Conservation (phyloP, 1,140 invertebrate species). For the Drosophila persimilis region DNA sequence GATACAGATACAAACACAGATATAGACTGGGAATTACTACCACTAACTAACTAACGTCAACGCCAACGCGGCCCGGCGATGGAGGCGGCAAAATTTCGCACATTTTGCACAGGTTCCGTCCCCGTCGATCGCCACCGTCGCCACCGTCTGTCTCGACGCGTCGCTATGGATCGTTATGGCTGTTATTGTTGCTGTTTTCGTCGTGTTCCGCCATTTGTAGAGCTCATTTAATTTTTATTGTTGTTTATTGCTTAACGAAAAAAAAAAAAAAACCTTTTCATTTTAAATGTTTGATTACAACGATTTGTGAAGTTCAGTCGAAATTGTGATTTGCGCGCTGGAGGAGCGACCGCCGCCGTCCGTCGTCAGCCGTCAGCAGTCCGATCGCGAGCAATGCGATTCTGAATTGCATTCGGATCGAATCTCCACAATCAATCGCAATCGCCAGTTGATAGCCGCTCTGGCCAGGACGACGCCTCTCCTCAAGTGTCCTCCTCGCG, state of each 20-base stretch:
- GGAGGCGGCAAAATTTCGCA: conserved; percentile 72
- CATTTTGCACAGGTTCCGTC: conserved; percentile 41
- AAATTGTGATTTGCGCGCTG: conserved; percentile 80
- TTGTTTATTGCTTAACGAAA: conserved; percentile 79
- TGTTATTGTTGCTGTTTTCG: conserved; percentile 17
- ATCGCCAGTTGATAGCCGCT: conserved; percentile 7
- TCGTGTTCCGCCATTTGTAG: conserved; percentile 78
- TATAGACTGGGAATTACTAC: conserved; percentile 25
- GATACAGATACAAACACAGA: not conserved
- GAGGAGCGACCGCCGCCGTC: conserved; percentile 39
- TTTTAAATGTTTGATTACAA: conserved; percentile 83
- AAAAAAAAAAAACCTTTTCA: conserved; percentile 60
- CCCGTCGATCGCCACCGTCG: conserved; percentile 31
- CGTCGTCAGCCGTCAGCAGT: not conserved
- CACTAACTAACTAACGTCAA: conserved; percentile 30
- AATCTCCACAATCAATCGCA: conserved; percentile 22
- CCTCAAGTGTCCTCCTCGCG: conserved; percentile 12
- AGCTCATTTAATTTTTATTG: conserved; percentile 78
- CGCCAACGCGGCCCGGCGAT: conserved; percentile 25
- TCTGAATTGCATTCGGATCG: conserved; percentile 62
- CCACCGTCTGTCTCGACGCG: not conserved
- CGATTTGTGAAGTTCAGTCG: conserved; percentile 81
- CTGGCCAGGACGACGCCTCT: no score
- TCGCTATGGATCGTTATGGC: conserved; percentile 25
- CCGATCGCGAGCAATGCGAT: conserved; percentile 56